Evolutionary conservation across 2,888 invertebrate genomes (phyloP), one percentile per base, ranked within the genome.

Genomic region (Leptarthrus brevirostris): DNA sequence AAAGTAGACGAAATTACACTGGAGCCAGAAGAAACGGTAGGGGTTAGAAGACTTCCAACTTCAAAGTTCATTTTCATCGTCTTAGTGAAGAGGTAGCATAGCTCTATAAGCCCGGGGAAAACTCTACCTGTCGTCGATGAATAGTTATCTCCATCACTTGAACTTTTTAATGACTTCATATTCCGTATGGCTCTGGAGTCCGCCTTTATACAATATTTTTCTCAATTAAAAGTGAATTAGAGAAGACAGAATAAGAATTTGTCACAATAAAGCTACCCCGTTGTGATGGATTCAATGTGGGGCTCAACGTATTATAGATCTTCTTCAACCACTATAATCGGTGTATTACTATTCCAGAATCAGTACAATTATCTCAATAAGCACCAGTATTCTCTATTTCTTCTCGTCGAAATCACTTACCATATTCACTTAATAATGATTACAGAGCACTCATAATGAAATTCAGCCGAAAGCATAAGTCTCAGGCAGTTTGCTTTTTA

Each of bases 81-180:
- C 52, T 52, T 34, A 24, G 40, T 18, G 5, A 4, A 20, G 10
- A 12, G n/a, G 20, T 20, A 52, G 8, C 6, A 18, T 61, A 47
- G 14, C 47, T 52, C 52, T 30, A 30, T 26, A 16, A 69, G 30
- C 16, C 52, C 49, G 14, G 34, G 14, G n/a, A 52, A 52, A 34
- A 3, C 47, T 20, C 69, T 69, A 52, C 69, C 69, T 69, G 52
- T 30, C 30, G 44, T 69, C 52, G 34, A 34, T 69, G 69, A 69
- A 69, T 69, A 52, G 30, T 69, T 18, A 14, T 10, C 49, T 64
- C 44, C 24, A 20, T 36, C 36, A 1, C 36, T 52, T 52, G 5
- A 69, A 69, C 30, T 34, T 52, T 52, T 34, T 69, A 34, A 69
- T 52, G 69, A 20, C 26, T 52, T 52, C 52, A 69, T 69, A 69